phyloP scores from a whole-genome alignment of 92 coral and sea anemone genomes.

The Porites lobata region DNA sequence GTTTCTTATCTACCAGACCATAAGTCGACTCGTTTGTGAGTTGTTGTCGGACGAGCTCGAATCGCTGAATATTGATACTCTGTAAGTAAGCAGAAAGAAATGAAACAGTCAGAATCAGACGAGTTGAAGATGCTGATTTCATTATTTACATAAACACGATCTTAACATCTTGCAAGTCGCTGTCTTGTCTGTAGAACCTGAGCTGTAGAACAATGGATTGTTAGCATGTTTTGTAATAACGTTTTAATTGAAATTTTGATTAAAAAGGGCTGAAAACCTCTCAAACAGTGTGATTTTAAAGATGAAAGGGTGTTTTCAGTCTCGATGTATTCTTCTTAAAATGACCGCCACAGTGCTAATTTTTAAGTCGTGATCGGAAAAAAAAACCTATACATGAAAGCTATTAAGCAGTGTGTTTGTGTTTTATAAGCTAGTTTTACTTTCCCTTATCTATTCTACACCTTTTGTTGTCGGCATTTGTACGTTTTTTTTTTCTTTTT shows the following conservation, averaged over 20 bases:
- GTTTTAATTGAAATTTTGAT: not conserved
- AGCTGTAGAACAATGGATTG: slow-evolving; percentile 7
- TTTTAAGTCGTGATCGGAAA: too few relatives aligned
- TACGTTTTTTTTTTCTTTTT: not conserved
- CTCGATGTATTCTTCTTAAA: not conserved
- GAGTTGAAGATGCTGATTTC: too few relatives aligned
- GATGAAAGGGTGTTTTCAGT: not conserved
- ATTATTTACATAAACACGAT: not conserved
- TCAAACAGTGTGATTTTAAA: not conserved
- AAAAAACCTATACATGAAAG: not conserved
- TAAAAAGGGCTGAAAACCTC: not conserved
- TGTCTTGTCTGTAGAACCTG: slow-evolving; percentile 15
- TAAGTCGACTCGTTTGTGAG: slow-evolving; percentile 80
- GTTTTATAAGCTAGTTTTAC: not conserved
- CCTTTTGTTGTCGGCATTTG: not conserved
- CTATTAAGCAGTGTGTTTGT: not conserved
- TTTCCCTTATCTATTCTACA: not conserved
- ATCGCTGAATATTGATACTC: slow-evolving; percentile 1
- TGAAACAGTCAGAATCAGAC: too few relatives aligned
- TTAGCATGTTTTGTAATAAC: not conserved
- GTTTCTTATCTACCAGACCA: slow-evolving; percentile 60
- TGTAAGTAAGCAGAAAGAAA: slow-evolving; percentile 18
- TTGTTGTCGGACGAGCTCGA: slow-evolving; percentile 70
- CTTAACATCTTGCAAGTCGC: not conserved
- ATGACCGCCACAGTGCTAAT: too few relatives aligned